Conservation (phyloP, 2,888 invertebrate genomes). For the Unio delphinus region DNA sequence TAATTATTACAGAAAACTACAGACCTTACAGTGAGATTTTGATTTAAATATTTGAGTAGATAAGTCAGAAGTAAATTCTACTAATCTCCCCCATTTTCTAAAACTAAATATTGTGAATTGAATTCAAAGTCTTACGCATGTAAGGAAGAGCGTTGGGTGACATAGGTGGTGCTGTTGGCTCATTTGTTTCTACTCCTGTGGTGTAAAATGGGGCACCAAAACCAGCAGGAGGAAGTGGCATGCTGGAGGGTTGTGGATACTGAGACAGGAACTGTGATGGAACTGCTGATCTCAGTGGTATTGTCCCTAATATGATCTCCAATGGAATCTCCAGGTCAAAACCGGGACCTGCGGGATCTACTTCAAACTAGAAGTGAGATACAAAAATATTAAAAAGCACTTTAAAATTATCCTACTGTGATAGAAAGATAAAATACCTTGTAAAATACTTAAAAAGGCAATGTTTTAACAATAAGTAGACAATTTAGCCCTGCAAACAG, state of each 20-base stretch:
- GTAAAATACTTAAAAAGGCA: background rate
- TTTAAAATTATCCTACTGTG: constrained; percentile 10
- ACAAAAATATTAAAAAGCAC: background rate
- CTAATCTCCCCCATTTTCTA: no score
- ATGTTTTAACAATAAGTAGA: background rate
- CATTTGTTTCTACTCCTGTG: background rate
- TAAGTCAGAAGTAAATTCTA: no score
- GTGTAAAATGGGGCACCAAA: constrained; percentile 1
- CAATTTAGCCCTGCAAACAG: no score
- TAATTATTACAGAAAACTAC: no score
- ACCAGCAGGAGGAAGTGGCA: background rate
- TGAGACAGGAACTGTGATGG: constrained; percentile 22
- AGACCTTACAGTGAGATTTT: no score
- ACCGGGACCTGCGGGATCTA: constrained; percentile 56
- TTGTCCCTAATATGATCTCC: constrained; percentile 63
- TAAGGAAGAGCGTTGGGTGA: constrained; percentile 4
- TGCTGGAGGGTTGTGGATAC: constrained; percentile 3
- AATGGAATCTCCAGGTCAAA: constrained; percentile 61
- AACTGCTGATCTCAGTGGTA: constrained; percentile 51
- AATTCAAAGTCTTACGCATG: constrained; percentile 5
- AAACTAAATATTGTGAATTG: no score
- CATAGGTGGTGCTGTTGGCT: constrained; percentile 5
- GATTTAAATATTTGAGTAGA: no score
- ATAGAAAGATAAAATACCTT: background rate
- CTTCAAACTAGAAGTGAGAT: constrained; percentile 45